Evolutionary conservation across 2,113 vertebrate genomes (phyloP).

Genomic region (Montifringilla adamsi): DNA sequence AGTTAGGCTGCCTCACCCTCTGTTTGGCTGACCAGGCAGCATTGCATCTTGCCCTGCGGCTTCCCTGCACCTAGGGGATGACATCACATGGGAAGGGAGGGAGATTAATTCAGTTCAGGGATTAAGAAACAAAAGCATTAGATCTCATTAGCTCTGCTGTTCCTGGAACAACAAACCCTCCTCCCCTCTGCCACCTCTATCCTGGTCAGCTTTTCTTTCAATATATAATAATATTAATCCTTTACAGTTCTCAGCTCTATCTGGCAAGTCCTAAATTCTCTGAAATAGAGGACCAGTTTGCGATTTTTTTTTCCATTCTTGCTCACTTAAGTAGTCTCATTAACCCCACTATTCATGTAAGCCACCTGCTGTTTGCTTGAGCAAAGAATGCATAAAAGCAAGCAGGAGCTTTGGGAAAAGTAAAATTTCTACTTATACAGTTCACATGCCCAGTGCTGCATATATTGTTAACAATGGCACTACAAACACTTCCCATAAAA

Average conservation of each 20-base stretch:
- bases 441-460: constrained; percentile 40
- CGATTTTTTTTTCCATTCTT: not conserved
- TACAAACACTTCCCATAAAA: constrained; percentile 51
- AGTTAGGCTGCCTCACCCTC: not conserved
- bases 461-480: constrained; percentile 60
- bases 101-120: constrained; percentile 39
- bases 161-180: constrained; percentile 10
- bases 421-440: constrained; percentile 51
- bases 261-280: constrained; percentile 18
- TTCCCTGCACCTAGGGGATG: not conserved
- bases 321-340: constrained; percentile 53
- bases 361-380: constrained; percentile 66
- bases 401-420: constrained; percentile 58
- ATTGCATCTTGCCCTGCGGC: not conserved
- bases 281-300: not conserved
- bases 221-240: constrained; percentile 26
- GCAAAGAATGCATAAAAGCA: constrained; percentile 58
- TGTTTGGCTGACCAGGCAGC: not conserved
- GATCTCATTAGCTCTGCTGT: constrained; percentile 44
- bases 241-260: not conserved
- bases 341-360: constrained; percentile 55
- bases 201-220: not conserved
- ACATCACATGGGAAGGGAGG: constrained; percentile 30
- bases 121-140: constrained; percentile 57
- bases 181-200: not conserved